Evolutionary conservation across 2,888 invertebrate species (phyloP).

Genomic region (Yponomeuta sedellus): DNA sequence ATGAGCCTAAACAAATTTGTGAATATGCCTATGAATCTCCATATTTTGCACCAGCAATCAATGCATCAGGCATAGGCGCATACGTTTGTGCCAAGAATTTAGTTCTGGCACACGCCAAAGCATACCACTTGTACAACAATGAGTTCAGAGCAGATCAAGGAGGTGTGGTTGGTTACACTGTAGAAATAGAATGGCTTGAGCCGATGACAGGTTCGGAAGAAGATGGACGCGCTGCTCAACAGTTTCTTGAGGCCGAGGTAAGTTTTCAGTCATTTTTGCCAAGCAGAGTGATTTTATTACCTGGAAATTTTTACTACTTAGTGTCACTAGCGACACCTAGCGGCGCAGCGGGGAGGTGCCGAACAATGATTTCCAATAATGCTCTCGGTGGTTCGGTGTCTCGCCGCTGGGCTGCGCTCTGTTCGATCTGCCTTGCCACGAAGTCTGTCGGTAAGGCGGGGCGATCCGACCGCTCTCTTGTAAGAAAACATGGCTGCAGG

Average conservation of each 20-base stretch:
- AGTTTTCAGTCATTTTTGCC: background rate
- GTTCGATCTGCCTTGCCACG: too few relatives aligned
- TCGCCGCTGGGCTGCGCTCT: too few relatives aligned
- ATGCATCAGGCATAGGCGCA: constrained; percentile 51
- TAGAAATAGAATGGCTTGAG: background rate
- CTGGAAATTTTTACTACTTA: background rate
- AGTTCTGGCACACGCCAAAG: constrained; percentile 77
- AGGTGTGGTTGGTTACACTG: constrained; percentile 34
- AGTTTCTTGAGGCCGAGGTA: background rate
- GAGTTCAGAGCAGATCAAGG: constrained; percentile 33
- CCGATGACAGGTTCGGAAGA: constrained; percentile 5
- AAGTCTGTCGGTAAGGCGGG: too few relatives aligned
- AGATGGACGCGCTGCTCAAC: background rate
- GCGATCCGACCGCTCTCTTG: too few relatives aligned
- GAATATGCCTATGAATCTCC: constrained; percentile 47
- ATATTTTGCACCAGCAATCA: constrained; percentile 42
- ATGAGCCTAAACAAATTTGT: constrained; percentile 70
- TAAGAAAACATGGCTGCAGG: too few relatives aligned
- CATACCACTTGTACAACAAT: constrained; percentile 65
- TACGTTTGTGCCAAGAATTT: constrained; percentile 78
- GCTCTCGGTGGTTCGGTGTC: too few relatives aligned
- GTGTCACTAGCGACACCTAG: too few relatives aligned
- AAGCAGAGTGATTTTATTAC: background rate
- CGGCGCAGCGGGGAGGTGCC: too few relatives aligned
- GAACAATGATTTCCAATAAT: too few relatives aligned